Percentiles rank a stretch among this genome's conserved stretches.
Conservation (phyloP, 1,140 invertebrate genomes). For the Listronotus bonariensis region DNA sequence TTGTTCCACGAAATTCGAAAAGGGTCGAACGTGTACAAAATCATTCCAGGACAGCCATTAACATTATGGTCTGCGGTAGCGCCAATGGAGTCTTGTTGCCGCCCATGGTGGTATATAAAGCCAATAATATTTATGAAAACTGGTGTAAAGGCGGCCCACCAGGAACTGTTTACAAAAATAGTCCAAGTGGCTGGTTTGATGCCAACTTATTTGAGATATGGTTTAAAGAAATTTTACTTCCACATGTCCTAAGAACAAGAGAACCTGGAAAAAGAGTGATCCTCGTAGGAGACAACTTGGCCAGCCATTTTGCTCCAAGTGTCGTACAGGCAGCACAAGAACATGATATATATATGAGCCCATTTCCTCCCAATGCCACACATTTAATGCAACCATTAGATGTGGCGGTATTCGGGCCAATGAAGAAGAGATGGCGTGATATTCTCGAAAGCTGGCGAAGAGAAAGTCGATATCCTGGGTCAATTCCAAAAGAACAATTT, state of each 20-base stretch:
- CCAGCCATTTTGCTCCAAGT: conserved; percentile 26
- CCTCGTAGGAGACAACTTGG: conserved; percentile 28
- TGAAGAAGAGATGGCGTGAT: conserved; percentile 49
- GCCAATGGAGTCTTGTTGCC: neutral
- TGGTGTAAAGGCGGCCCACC: conserved; percentile 41
- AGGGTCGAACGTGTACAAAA: conserved; percentile 7
- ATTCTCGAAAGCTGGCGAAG: conserved; percentile 46
- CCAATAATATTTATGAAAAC: conserved; percentile 35
- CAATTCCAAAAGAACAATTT: conserved; percentile 27
- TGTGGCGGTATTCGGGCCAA: conserved; percentile 50
- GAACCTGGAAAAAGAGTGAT: conserved; percentile 11
- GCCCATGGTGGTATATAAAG: neutral
- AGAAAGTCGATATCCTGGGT: conserved; percentile 12
- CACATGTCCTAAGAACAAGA: conserved; percentile 16
- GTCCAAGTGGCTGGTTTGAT: conserved; percentile 49
- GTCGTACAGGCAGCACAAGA: conserved; percentile 9
- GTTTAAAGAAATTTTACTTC: conserved; percentile 23
- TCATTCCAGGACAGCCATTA: conserved; percentile 10
- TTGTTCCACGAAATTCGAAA: neutral
- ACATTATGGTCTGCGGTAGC: neutral
- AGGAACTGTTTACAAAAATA: conserved; percentile 37
- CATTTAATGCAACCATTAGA: conserved; percentile 55
- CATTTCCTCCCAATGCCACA: conserved; percentile 50
- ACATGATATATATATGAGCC: conserved; percentile 28
- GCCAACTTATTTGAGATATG: conserved; percentile 47